Evolutionary conservation across 2,113 vertebrate species (phyloP).

Genomic region (Glareola pratincola): DNA sequence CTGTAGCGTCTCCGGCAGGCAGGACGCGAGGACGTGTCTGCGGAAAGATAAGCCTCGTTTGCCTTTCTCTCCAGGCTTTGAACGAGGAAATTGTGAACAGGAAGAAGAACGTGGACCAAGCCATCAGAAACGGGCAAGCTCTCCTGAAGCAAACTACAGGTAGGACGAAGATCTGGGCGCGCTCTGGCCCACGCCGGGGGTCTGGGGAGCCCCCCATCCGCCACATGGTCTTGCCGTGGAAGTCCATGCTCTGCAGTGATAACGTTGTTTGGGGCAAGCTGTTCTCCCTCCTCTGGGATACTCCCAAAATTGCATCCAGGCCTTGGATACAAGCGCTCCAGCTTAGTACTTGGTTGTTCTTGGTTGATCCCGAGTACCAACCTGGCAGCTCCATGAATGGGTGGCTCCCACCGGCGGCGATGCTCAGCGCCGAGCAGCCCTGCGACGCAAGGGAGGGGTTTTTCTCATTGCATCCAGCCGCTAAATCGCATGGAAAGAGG

Average conservation of each 20-base stretch:
- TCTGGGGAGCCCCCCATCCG: background rate
- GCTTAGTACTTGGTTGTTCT: background rate
- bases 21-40: background rate
- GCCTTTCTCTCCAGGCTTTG: conserved; percentile 78
- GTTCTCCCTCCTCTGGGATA: background rate
- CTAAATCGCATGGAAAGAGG: conserved; percentile 21
- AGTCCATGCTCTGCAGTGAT: background rate
- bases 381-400: background rate
- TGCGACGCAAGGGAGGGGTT: background rate
- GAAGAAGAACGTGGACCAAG: conserved; percentile 98
- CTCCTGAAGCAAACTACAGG: conserved; percentile 98
- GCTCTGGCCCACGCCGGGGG: accelerated
- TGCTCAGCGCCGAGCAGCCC: background rate
- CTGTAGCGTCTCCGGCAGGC: background rate
- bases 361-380: background rate
- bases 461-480: conserved; percentile 46
- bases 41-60: background rate
- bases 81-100: conserved; percentile 96
- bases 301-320: background rate
- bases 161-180: conserved; percentile 11
- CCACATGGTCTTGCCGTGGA: background rate
- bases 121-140: conserved; percentile 95
- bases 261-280: background rate
- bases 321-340: background rate
- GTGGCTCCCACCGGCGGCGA: background rate